Base-by-base conservation (phyloP, 2,113 vertebrate genomes). In the Archilochus colubris region DNA sequence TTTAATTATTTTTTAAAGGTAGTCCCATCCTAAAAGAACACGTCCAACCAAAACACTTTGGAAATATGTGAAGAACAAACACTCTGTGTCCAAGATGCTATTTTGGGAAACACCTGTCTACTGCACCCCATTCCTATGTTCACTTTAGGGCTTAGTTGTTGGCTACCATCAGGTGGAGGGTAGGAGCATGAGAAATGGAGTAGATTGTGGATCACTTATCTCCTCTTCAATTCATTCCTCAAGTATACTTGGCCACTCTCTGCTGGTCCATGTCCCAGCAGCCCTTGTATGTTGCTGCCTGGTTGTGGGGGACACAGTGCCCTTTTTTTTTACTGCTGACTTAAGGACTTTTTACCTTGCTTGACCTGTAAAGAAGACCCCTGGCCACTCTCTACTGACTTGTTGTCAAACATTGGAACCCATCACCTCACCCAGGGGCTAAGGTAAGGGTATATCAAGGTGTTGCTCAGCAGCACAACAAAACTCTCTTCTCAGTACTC, bases 281-380 rank as follows among this genome's bases (percentile, higher is more conserved):
- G 12, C 4, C 4, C 12, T 19, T 22, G 8, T 0, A 20, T 43
- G 31, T 75, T 92, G 30, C 0, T 0, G 23, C 44, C 27, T 68
- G 22, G 19, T 38, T 33, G 30, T 33, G 63, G 46, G 15, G 22
- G 20, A 55, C 14, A 70, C 2, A 14, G 14, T 85, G 51, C 40
- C 22, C 7, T 0, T 19, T 73, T 38, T 38, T 86, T 50, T 46
- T 43, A 28, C 75, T 46, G 20, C 20, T 63, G 25, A 78, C 14
- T 89, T 50, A 24, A 58, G 28, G 14, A 73, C 25, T 79, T 91
- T 44, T 57, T 44, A 27, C 50, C 12, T 62, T 66, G 30, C 7
- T 25, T 9, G 8, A 1, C 9, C 14, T 27, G 7, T 55, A 86
- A 81, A 46, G 23, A 89, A 31, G 8, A 9, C 6, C 16, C 40